phyloP scores from a whole-genome alignment of 2,113 vertebrate genomes.

The Chaetodon auriga region DNA sequence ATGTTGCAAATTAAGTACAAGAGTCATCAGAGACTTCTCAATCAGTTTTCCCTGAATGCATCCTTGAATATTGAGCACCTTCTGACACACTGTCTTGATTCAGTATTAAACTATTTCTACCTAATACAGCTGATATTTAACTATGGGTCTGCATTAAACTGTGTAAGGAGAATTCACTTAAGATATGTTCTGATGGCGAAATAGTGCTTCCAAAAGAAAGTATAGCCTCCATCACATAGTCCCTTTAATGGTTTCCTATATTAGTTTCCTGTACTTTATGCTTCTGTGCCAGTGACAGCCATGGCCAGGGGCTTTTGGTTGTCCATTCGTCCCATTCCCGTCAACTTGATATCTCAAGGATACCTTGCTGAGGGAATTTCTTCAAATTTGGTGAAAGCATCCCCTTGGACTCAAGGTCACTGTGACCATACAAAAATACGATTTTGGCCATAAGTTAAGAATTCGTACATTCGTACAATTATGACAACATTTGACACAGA shows the following conservation, averaged over 20 bases:
- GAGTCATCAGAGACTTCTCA: constrained; percentile 9
- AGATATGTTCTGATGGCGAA: neutral
- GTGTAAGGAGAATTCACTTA: neutral
- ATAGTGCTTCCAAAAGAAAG: neutral
- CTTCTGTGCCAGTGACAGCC: too few species aligned
- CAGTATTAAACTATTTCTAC: neutral
- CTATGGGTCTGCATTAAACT: neutral
- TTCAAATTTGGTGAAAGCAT: too few species aligned
- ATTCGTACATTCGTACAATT: too few species aligned
- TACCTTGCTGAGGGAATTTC: too few species aligned
- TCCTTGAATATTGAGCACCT: constrained; percentile 8
- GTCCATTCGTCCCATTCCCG: too few species aligned
- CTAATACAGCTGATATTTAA: constrained; percentile 2
- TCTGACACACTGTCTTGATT: neutral
- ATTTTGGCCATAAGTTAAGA: too few species aligned
- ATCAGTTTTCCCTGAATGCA: constrained; percentile 1
- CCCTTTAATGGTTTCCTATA: neutral
- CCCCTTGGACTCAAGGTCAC: too few species aligned
- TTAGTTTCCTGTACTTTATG: neutral
- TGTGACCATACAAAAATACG: too few species aligned
- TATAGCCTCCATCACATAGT: too few species aligned
- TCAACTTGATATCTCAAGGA: too few species aligned
- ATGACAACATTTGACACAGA: too few species aligned
- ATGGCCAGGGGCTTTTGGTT: too few species aligned
- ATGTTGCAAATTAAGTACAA: constrained; percentile 14